Percentiles rank a stretch among this genome's conserved stretches.
Evolutionary conservation across 2,888 invertebrate species (phyloP).

Genomic region (Julus scanicus): DNA sequence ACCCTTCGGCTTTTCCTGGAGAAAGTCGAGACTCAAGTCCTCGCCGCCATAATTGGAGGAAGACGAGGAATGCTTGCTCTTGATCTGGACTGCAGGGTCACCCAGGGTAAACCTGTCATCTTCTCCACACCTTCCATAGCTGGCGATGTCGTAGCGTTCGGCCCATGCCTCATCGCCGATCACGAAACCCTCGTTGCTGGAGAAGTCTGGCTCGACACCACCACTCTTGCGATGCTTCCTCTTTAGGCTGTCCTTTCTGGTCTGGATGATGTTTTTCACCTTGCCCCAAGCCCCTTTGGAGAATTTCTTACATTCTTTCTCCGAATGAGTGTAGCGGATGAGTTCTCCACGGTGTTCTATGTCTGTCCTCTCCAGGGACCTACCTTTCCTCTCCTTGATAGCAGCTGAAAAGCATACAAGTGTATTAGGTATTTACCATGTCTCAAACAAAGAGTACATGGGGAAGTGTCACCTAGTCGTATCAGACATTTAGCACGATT

Average conservation of each 20-base stretch:
- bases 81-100: neutral
- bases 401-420: neutral
- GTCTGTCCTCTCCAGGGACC: constrained; percentile 53
- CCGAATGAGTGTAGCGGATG: neutral
- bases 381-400: constrained; percentile 49
- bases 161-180: constrained; percentile 1
- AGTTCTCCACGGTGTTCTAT: constrained; percentile 11
- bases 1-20: neutral
- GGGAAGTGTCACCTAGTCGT: no score
- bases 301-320: constrained; percentile 68
- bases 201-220: constrained; percentile 58
- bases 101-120: neutral
- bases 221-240: constrained; percentile 69
- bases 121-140: neutral
- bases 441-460: no score
- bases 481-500: no score
- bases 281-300: constrained; percentile 81
- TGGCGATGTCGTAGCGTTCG: neutral
- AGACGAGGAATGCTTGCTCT: constrained; percentile 53
- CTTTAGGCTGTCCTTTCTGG: constrained; percentile 75
- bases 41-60: constrained; percentile 52
- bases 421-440: no score
- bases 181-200: neutral
- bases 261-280: constrained; percentile 81
- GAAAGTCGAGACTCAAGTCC: neutral